A percentile compares a stretch with the other conserved stretches of the same genome.
These are phyloP conservation scores for Euphonia xanthogaster DNA, from an alignment of 2,797 vertebrate species.

Conservation along the genomic window DNA sequence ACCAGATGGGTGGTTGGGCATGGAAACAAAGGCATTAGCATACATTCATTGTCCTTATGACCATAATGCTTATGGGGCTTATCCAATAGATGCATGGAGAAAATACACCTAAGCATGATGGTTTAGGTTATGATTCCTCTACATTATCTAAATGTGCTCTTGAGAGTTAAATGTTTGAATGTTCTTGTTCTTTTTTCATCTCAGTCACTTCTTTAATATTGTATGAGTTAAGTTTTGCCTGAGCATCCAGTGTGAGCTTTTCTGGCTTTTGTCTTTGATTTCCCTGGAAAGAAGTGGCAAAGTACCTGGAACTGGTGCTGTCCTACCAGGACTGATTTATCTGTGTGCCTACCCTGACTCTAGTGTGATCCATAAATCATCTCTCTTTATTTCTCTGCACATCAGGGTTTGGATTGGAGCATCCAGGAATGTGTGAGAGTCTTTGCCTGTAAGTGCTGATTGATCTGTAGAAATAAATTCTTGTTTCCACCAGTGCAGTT, in stretches of 20 bases:
- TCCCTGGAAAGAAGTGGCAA: background rate
- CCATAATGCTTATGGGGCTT: background rate
- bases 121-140: background rate
- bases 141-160: background rate
- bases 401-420: background rate
- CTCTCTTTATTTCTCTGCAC: background rate
- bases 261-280: background rate
- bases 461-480: background rate
- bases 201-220: background rate
- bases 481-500: background rate
- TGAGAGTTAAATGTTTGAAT: background rate
- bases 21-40: background rate
- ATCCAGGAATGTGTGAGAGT: background rate
- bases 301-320: background rate
- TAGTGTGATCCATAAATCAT: background rate
- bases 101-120: background rate
- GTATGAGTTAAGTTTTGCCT: background rate
- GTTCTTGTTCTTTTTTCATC: background rate
- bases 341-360: background rate
- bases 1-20: constrained; percentile 32
- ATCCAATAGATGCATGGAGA: background rate
- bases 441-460: background rate
- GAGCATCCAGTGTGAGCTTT: background rate
- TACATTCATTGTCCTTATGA: background rate
- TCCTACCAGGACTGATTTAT: background rate